Conservation (phyloP, 2,888 invertebrate genomes). For the Cerceris rybyensis region DNA sequence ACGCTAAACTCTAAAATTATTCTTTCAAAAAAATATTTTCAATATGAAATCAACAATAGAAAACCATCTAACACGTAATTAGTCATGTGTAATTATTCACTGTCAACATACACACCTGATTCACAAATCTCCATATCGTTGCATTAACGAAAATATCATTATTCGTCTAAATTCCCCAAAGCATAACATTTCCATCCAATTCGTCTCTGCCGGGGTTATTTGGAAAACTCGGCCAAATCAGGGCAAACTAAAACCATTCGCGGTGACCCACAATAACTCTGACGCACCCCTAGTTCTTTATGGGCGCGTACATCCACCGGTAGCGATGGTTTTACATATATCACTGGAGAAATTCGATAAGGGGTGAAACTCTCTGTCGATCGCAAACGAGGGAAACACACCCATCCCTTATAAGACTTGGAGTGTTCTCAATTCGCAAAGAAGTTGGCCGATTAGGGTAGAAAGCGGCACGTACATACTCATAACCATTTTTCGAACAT, state of each 20-base stretch:
- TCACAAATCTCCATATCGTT: too few species aligned
- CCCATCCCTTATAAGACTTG: not conserved
- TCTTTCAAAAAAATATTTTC: too few species aligned
- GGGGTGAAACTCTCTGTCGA: constrained; percentile 21
- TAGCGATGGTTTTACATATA: constrained; percentile 59
- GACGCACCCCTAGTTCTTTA: constrained; percentile 40
- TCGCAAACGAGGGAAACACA: constrained; percentile 8
- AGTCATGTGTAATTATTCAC: too few species aligned
- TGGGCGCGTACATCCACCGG: constrained; percentile 25
- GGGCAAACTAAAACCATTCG: constrained; percentile 29
- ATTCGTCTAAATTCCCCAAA: not conserved
- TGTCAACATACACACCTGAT: too few species aligned
- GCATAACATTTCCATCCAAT: too few species aligned
- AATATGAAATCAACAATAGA: too few species aligned
- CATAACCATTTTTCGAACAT: constrained; percentile 6
- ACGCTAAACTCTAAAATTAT: too few species aligned
- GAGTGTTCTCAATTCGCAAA: constrained; percentile 36
- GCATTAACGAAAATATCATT: too few species aligned
- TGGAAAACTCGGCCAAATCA: constrained; percentile 19
- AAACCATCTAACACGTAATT: too few species aligned
- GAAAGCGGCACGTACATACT: constrained; percentile 31
- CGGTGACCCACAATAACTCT: constrained; percentile 48
- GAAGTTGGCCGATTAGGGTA: constrained; percentile 66
- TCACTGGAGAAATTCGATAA: constrained; percentile 58
- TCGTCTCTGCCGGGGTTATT: not conserved